Evolutionary conservation across 2,113 vertebrate species (phyloP), one percentile per base, ranked within the genome.

Genomic region (Zosterops lateralis): DNA sequence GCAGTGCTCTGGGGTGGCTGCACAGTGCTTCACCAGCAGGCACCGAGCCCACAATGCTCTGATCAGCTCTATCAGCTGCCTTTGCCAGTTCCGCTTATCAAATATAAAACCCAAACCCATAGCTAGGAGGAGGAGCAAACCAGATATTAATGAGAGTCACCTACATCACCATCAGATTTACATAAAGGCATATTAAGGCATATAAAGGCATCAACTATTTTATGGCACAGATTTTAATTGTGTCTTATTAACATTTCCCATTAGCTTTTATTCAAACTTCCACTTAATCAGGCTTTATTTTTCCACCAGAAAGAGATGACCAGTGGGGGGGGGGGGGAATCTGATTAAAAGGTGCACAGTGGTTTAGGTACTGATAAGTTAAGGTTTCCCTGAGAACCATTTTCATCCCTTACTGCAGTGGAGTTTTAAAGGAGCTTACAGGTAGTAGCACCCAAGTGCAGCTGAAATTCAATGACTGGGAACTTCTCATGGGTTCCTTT

Each of bases 331-430:
- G 76, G 92, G 65, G 73, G 77, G 76, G 92, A 92, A 73, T 94
- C 96, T 96, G 85, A 89, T 97, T 96, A 36, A 91, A 94, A 96
- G 65, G 79, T 91, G 56, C 91, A 88, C 97, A 96, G 96, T 97
- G 97, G 97, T 97, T 97, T 98, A 97, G 89, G 66, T 87, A 34
- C 96, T 97, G 93, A 64, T 90, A 95, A 96, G 95, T 98, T 98
- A 97, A 97, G 96, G 95, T 97, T 95, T 89, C 97, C 38, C 28
- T 48, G 31, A 40, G 48, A 97, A 97, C 96, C 68, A 19, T 47
- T 92, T 95, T 96, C 20, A 3, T 31, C 34, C 29, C 32, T 50
- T 80, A 34, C 19, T 86, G 36, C 31, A 56, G 0, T 57, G 44
- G 20, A 25, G 12, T 84, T 89, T 89, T 76, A 78, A 56, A 84